Evolutionary conservation across 2,888 invertebrate species (phyloP).

Genomic region (Strigamia transsilvanica): DNA sequence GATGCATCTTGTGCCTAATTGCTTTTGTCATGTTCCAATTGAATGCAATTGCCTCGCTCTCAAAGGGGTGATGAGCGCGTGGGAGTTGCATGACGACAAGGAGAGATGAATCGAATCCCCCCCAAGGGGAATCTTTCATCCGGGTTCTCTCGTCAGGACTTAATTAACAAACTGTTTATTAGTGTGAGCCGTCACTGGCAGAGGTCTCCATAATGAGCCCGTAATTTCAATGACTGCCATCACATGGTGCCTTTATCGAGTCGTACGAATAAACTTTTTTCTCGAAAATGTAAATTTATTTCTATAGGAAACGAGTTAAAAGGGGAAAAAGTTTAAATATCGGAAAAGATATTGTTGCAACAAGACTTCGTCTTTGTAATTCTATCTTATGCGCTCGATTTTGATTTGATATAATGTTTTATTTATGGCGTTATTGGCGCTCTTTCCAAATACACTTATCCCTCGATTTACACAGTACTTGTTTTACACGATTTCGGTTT

Average conservation of each 20-base stretch:
- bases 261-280: not conserved
- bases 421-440: no score
- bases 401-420: no score
- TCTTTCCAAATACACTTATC: no score
- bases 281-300: no score
- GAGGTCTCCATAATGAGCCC: conserved; percentile 7
- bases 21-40: conserved; percentile 38
- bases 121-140: conserved; percentile 32
- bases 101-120: conserved; percentile 6
- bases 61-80: conserved; percentile 26
- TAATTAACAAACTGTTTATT: conserved; percentile 38
- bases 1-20: conserved; percentile 31
- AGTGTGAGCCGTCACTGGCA: conserved; percentile 31
- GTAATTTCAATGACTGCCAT: not conserved
- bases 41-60: conserved; percentile 31
- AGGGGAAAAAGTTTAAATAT: no score
- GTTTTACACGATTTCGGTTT: no score
- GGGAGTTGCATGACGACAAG: not conserved
- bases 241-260: not conserved
- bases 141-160: not conserved
- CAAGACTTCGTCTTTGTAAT: no score
- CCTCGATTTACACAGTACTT: no score
- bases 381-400: no score
- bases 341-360: no score
- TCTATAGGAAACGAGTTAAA: no score